Evolutionary conservation across 2,113 vertebrate genomes (phyloP), one percentile per base, ranked within the genome.

Genomic region (Beaufortia kweichowensis): DNA sequence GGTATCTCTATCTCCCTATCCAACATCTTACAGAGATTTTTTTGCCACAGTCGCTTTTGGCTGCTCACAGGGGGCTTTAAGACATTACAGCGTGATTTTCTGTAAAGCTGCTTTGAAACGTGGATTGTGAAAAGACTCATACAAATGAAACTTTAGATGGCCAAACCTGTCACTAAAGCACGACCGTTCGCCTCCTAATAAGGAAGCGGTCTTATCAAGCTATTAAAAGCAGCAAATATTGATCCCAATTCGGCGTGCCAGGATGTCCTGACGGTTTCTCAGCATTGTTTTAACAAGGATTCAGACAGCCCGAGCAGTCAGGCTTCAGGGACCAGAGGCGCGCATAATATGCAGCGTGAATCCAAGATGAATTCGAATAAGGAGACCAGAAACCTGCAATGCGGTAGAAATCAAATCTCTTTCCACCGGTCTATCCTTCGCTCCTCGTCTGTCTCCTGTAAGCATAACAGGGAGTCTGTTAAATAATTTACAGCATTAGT

Each of bases 301-400:
- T 29, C 21, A 29, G 69, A 63, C 11, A 43, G 66, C 72, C 24
- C 31, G 60, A 35, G 67, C 68, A 75, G 35, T 35, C 75, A 74
- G 61, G 59, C 50, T 75, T 63, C 46, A 59, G 73, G 72, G 76
- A 78, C 75, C 59, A 73, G 50, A 62, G 77, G 83, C 74, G 78
- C 84, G 63, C 46, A 2, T 65, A 71, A 75, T 79, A 79, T 84
- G 85, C 76, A 81, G 70, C 56, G 65, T 83, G 88, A 87, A 88
- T 89, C 82, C 69, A 75, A 88, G 79, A 87, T 78, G 84, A 87
- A 85, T 81, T 78, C 67, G 24, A 84, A 75, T 83, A 85, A 14
- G 78, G 81, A 81, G 46, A 79, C n/a, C 71, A 48, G 60, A 63
- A 83, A 83, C 71, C 73, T 84, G 87, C 83, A 81, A 39, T 10